Evolutionary conservation across 2,888 invertebrate species (phyloP), one percentile per base, ranked within the genome.

Genomic region (Neocrepidodera transversa): DNA sequence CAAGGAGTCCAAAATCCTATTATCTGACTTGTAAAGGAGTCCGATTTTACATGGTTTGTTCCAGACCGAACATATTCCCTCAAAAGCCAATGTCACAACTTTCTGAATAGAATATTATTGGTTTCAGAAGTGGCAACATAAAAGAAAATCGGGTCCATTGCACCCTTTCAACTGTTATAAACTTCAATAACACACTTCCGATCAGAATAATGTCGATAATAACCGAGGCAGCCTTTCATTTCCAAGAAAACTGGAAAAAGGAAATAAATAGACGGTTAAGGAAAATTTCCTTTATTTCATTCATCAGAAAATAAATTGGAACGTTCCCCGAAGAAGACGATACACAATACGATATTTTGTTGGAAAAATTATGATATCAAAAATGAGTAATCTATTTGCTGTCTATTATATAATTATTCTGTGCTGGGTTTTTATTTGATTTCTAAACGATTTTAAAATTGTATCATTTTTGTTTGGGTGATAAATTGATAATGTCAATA

Each of bases 31-130:
- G n/a, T n/a, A n/a, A n/a, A n/a, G n/a, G n/a, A n/a, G n/a, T n/a
- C n/a, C n/a, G n/a, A n/a, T n/a, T n/a, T n/a, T n/a, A n/a, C n/a
- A n/a, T n/a, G n/a, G 51, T 40, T 51, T 17, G 38, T 40, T 64
- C 48, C 58, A 49, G 55, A 62, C 63, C 56, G 63, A 60, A 64
- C 60, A 65, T 61, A 59, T 59, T 58, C 53, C 55, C 45, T 62
- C 50, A 63, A 67, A 63, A 63, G 65, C 65, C 63, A 58, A 60
- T 59, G 65, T 60, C 59, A 60, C 57, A 66, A 67, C 61, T 64
- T 45, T 63, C 62, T 59, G 62, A 62, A 64, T 62, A 59, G 65
- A 63, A 68, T 64, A 65, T 66, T 67, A 70, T 68, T 60, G 64
- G 65, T 62, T 57, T 55, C 58, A 63, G 60, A 60, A 68, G 62